Percentiles rank a stretch among this genome's conserved stretches.
Evolutionary conservation across 1,140 invertebrate genomes (phyloP).

Genomic region (Bombus consobrinus): DNA sequence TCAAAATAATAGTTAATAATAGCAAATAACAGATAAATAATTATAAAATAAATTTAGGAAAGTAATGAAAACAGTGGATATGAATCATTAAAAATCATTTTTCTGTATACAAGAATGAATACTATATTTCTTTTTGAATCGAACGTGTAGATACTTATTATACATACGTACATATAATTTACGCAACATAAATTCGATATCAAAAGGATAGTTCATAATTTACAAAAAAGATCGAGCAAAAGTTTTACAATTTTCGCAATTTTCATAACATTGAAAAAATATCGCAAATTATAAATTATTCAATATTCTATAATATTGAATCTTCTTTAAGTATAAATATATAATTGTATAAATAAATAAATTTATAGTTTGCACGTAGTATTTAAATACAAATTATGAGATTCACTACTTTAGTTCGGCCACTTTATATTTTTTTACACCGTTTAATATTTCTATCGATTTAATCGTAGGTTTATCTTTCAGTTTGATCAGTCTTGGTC

Average conservation of each 20-base stretch:
- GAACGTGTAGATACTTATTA: background rate
- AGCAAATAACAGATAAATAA: background rate
- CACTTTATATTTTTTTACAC: background rate
- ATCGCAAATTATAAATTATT: background rate
- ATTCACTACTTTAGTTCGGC: background rate
- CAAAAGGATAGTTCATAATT: background rate
- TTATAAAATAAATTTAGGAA: no score
- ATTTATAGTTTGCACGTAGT: background rate
- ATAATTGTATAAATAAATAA: background rate
- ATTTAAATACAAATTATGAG: background rate
- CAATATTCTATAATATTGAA: constrained; percentile 5
- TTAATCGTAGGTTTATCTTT: background rate
- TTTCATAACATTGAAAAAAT: background rate
- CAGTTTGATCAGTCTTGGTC: accelerated
- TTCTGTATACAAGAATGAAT: background rate
- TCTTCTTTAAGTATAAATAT: background rate
- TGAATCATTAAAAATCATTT: background rate
- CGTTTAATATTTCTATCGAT: background rate
- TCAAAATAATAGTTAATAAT: background rate
- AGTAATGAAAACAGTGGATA: background rate
- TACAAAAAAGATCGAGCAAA: background rate
- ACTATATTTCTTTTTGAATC: background rate
- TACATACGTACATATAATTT: background rate
- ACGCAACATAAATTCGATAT: background rate
- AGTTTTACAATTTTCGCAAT: background rate